Conservation (phyloP, 2,113 vertebrate species). For the Passer montanus region DNA sequence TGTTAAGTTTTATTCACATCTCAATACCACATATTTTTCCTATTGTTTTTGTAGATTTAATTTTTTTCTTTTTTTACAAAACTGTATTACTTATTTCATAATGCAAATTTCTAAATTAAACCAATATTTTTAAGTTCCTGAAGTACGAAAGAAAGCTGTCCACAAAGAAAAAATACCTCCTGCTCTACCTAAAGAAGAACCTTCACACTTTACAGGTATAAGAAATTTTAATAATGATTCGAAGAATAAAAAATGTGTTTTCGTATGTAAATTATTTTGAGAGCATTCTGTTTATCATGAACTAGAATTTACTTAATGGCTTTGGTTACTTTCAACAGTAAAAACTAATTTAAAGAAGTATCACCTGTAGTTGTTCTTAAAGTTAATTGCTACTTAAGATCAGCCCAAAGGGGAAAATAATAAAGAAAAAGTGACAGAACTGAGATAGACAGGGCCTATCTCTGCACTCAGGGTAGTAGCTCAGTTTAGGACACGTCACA, state of each 20-base stretch:
- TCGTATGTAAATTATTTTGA: background rate
- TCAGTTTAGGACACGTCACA: background rate
- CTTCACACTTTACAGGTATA: slow-evolving; percentile 15
- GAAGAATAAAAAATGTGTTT: background rate
- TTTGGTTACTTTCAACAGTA: background rate
- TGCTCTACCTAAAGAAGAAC: slow-evolving; percentile 13
- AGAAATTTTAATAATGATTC: background rate
- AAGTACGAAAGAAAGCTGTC: slow-evolving; percentile 20
- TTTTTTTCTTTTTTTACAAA: background rate
- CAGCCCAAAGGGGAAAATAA: background rate
- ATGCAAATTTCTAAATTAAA: slow-evolving; percentile 30
- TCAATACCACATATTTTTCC: background rate
- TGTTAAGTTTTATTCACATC: background rate
- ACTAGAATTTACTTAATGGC: background rate
- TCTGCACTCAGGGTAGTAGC: background rate
- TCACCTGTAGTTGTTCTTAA: background rate
- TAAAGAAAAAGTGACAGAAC: background rate
- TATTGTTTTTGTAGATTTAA: background rate
- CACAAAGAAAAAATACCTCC: background rate
- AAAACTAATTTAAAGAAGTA: background rate
- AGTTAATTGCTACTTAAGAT: background rate
- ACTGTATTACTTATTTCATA: background rate
- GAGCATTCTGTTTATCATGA: background rate
- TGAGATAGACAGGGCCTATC: background rate
- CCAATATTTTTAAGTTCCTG: slow-evolving; percentile 38